Conservation (phyloP, 2,113 vertebrate species). For the Saguinus imperator region DNA sequence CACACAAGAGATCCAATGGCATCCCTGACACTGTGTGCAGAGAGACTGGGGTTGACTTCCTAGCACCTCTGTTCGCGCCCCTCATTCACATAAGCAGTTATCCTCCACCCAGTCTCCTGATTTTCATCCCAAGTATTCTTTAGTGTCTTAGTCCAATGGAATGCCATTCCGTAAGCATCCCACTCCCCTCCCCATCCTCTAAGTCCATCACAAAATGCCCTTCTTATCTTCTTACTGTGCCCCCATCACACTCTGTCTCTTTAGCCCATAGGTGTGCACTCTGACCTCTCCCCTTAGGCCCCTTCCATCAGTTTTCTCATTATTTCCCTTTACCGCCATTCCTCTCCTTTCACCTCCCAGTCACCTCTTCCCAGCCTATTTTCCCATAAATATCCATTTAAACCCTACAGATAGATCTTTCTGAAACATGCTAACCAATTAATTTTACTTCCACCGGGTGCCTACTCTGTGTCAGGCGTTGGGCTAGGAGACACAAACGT, state of each 20-base stretch:
- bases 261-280: background rate
- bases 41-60: background rate
- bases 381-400: slow-evolving; percentile 74
- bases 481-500: background rate
- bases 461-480: background rate
- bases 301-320: slow-evolving; percentile 58
- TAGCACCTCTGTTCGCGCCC: accelerated
- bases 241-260: background rate
- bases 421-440: slow-evolving; percentile 61
- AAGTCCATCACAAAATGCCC: background rate
- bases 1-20: background rate
- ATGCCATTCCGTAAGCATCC: background rate
- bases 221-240: background rate
- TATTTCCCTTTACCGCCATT: slow-evolving; percentile 46
- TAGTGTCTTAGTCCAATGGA: background rate
- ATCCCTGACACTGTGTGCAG: background rate
- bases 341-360: slow-evolving; percentile 65
- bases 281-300: slow-evolving; percentile 46
- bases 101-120: background rate
- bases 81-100: background rate
- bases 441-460: slow-evolving; percentile 42
- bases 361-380: slow-evolving; percentile 66
- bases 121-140: background rate
- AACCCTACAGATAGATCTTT: slow-evolving; percentile 56
- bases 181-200: background rate